Evolutionary conservation across 2,113 vertebrate genomes (phyloP).

Genomic region (Eptesicus fuscus): DNA sequence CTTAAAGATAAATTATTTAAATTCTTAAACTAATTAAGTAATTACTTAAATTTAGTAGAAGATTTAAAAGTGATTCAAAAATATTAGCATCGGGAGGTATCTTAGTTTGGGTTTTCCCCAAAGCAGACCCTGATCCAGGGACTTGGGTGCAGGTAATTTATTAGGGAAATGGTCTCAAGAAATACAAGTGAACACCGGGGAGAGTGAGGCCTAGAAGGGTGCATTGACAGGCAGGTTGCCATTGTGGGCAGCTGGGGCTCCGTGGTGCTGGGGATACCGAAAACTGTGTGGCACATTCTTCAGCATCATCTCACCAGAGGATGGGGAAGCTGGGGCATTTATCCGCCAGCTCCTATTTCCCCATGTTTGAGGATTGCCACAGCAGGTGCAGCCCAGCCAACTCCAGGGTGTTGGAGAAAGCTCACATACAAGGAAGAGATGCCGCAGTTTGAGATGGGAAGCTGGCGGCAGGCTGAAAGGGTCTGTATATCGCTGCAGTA

Average conservation of each 20-base stretch:
- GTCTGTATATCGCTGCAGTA: not conserved
- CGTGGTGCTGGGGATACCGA: not conserved
- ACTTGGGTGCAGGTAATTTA: not conserved
- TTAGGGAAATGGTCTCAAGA: not conserved
- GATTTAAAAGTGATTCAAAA: conserved; percentile 27
- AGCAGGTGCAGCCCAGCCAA: not conserved
- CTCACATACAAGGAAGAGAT: not conserved
- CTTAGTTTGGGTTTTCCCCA: not conserved
- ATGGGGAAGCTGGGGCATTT: not conserved
- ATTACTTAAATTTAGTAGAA: not conserved
- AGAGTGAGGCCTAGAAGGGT: not conserved
- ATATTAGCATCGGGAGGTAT: not conserved
- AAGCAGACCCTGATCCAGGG: not conserved
- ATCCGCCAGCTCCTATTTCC: not conserved
- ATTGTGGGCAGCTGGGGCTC: not conserved
- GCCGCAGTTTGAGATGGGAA: not conserved
- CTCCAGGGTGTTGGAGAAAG: not conserved
- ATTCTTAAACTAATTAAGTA: conserved; percentile 2
- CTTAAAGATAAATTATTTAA: conserved; percentile 26
- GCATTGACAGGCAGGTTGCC: not conserved
- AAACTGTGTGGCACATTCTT: not conserved
- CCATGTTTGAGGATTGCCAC: not conserved
- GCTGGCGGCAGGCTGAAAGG: not conserved
- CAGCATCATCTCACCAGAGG: not conserved
- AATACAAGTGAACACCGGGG: not conserved